phyloP scores from a whole-genome alignment of 1,140 invertebrate species.

The Colletes latitarsis region DNA sequence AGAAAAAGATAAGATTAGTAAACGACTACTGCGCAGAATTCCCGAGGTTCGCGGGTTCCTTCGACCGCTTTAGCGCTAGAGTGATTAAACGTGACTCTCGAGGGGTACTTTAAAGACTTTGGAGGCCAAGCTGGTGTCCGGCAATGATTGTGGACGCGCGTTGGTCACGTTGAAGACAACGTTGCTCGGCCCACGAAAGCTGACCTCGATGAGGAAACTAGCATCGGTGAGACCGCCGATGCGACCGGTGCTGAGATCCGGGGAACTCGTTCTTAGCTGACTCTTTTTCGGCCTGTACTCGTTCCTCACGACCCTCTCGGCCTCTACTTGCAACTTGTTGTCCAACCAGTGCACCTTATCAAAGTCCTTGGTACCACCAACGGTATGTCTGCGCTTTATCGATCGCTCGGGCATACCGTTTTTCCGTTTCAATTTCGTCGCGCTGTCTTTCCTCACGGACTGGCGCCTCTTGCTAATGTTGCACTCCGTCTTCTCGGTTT shows the following conservation, averaged over 20 bases:
- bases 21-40: background rate
- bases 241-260: constrained; percentile 82
- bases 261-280: constrained; percentile 83
- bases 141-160: constrained; percentile 82
- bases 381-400: constrained; percentile 94
- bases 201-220: constrained; percentile 82
- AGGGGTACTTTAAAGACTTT: constrained; percentile 83
- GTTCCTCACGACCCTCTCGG: constrained; percentile 80
- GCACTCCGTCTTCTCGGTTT: constrained; percentile 91
- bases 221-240: constrained; percentile 77
- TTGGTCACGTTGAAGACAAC: constrained; percentile 83
- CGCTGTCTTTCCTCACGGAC: constrained; percentile 78
- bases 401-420: constrained; percentile 89
- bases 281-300: constrained; percentile 79
- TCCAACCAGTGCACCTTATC: constrained; percentile 85
- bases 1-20: background rate
- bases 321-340: constrained; percentile 81
- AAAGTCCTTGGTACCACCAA: constrained; percentile 93
- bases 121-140: constrained; percentile 79
- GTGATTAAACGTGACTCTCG: constrained; percentile 82
- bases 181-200: constrained; percentile 81
- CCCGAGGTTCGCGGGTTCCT: background rate
- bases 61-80: background rate
- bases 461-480: constrained; percentile 88
- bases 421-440: constrained; percentile 87